Percentiles rank a stretch among this genome's conserved stretches.
These are phyloP conservation scores for Mus caroli DNA, from an alignment of 2,797 vertebrate species.

Conservation along the genomic window DNA sequence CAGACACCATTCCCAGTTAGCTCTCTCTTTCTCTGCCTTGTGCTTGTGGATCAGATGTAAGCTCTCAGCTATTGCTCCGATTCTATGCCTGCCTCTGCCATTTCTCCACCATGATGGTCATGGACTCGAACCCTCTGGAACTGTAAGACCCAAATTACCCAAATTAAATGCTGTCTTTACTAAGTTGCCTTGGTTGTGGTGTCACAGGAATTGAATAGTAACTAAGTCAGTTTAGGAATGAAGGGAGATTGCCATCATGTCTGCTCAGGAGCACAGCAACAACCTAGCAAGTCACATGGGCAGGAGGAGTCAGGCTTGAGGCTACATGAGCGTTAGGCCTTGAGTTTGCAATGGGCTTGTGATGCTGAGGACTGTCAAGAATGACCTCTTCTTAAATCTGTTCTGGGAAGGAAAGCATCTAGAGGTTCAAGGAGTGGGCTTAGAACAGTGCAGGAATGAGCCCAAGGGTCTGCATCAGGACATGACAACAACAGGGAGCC, in stretches of 20 bases:
- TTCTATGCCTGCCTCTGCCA: neutral
- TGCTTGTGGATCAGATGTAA: neutral
- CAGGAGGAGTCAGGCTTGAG: neutral
- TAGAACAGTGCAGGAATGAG: neutral
- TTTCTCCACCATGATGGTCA: neutral
- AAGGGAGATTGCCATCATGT: neutral
- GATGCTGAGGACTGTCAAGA: neutral
- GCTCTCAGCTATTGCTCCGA: neutral
- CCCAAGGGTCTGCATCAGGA: neutral
- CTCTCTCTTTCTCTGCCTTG: neutral
- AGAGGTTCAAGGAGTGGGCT: neutral
- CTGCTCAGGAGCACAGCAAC: neutral
- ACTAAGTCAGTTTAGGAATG: neutral
- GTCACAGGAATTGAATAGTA: neutral
- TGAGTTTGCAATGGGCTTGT: neutral
- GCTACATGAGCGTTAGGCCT: neutral
- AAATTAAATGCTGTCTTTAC: neutral
- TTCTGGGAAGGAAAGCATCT: neutral
- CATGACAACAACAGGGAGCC: neutral
- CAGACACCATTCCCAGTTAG: neutral
- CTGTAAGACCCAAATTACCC: neutral
- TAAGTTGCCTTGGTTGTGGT: neutral
- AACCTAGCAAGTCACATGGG: accelerated
- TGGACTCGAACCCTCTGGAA: neutral
- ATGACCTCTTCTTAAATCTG: neutral